Evolutionary conservation across 1,140 invertebrate species (phyloP).

Genomic region (Lordiphosa mommai): DNA sequence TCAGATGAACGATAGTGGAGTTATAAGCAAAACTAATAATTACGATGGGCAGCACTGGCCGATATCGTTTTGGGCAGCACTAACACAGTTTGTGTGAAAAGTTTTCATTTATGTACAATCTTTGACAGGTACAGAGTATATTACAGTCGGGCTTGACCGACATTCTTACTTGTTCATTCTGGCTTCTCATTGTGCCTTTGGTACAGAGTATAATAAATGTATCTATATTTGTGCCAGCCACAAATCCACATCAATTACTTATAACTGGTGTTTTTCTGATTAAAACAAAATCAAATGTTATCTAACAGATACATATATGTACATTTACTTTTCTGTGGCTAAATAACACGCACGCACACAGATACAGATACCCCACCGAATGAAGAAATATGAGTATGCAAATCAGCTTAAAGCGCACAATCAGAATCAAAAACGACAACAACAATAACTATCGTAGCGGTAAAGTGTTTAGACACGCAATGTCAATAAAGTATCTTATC

Average conservation of each 20-base stretch:
- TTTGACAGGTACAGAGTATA: no score
- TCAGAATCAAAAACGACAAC: conserved; percentile 65
- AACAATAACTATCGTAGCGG: conserved; percentile 67
- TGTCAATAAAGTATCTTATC: conserved; percentile 77
- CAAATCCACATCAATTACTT: conserved; percentile 35
- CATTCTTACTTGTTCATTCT: no score
- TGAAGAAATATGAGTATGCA: conserved; percentile 72
- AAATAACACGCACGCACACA: conserved; percentile 30
- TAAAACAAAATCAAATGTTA: conserved; percentile 41
- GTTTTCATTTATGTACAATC: no score
- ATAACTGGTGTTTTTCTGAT: conserved; percentile 20
- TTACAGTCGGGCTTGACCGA: no score
- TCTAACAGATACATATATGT: conserved; percentile 48
- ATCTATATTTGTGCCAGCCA: conserved; percentile 12
- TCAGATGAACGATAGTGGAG: no score
- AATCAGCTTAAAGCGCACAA: conserved; percentile 75
- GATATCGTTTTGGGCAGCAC: no score
- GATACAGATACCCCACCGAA: conserved; percentile 32
- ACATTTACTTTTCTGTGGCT: conserved; percentile 37
- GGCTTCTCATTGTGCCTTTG: neutral
- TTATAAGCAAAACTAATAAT: no score
- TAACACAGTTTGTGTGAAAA: no score
- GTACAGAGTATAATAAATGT: neutral
- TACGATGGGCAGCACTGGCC: no score
- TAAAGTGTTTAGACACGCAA: conserved; percentile 76